Percentiles rank a stretch among this genome's conserved stretches.
Evolutionary conservation across 2,797 vertebrate genomes (phyloP).

Genomic region (Thunnus albacares): DNA sequence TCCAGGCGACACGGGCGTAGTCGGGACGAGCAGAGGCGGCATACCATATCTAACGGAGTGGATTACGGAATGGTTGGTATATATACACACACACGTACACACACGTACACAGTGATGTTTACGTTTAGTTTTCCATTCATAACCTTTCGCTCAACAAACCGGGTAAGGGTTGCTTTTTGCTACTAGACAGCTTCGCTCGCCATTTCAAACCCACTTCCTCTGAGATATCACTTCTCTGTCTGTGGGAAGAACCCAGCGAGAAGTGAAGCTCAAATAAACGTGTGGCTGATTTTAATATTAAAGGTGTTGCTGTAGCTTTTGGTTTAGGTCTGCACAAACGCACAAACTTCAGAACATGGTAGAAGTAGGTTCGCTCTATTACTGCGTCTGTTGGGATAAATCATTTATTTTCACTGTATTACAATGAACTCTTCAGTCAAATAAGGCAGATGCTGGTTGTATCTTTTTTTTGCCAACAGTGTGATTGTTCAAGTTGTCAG

Average conservation of each 20-base stretch:
- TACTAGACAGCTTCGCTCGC: neutral
- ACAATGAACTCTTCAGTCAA: no score
- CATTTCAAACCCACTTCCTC: neutral
- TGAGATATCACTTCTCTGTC: neutral
- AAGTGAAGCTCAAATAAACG: neutral
- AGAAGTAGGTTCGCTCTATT: neutral
- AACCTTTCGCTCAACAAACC: neutral
- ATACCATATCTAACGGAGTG: constrained; percentile 94
- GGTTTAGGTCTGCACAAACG: neutral
- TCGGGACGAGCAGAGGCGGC: constrained; percentile 90
- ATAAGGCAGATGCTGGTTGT: no score
- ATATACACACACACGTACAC: constrained; percentile 12
- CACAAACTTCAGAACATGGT: neutral
- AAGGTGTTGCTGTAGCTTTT: neutral
- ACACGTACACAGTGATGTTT: constrained; percentile 4
- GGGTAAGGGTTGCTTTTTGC: neutral
- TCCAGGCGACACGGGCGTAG: constrained; percentile 82
- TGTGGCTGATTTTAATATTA: neutral
- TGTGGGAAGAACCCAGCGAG: neutral
- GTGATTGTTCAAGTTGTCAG: no score
- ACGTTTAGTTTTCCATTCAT: neutral
- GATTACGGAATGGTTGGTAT: constrained; percentile 92
- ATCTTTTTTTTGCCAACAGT: no score
- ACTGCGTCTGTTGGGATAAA: neutral
- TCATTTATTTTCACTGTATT: no score